Evolutionary conservation across 2,888 invertebrate genomes (phyloP), one percentile per base, ranked within the genome.

Genomic region (Synanthedon formicaeformis): DNA sequence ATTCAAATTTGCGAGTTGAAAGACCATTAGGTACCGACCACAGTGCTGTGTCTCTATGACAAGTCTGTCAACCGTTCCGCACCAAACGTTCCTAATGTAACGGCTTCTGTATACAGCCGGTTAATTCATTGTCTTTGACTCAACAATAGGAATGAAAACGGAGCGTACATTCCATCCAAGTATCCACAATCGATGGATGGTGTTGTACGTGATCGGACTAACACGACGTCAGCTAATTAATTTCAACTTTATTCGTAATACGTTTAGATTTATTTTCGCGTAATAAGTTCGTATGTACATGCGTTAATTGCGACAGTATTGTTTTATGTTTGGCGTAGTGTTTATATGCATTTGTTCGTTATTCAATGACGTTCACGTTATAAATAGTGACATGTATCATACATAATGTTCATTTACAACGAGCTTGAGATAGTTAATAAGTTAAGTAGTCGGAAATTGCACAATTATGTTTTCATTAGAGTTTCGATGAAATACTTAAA

Each of bases 151-250:
- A 58, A 63, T 60, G 61, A 63, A 67, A 65, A 65, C 57, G 65
- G 66, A 63, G 58, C 63, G 60, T 54, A 66, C 69, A 71, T 69
- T 69, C 67, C 67, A 63, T 58, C 61, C 60, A 57, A 60, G 65
- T 64, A 61, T 66, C 64, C 65, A 64, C 63, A 63, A 65, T 62
- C 61, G 60, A 62, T 60, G 62, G 64, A 67, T 69, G 66, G 55
- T 67, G 54, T n/a, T 67, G 61, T 65, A 68, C 69, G 69, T 70
- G 69, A 66, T 64, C 56, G 50, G 66, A 65, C 60, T 67, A 23
- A 34, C 12, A 16, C 49, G 34, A 8, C 10, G 2, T 34, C 34
- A 0, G 10, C 16, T 18, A 18, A 49, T 16, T 49, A 34, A 49
- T 18, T 18, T 16, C 18, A 18, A 3, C 14, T 49, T 16, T 49